Conservation (phyloP, 2,888 invertebrate species). For the Molorchus minor region DNA sequence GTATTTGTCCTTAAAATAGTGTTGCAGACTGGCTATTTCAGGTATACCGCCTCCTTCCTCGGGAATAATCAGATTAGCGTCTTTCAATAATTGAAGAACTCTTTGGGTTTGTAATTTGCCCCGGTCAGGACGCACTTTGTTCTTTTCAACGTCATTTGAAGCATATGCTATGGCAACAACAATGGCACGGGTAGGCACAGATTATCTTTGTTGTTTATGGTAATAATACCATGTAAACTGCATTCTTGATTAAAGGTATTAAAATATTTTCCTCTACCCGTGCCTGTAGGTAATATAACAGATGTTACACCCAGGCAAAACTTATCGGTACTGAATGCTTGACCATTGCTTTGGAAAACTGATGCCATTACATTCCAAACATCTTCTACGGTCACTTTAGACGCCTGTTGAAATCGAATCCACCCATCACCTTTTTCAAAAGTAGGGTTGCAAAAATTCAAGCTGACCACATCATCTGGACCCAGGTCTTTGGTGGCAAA, state of each 20-base stretch:
- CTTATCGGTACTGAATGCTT: neutral
- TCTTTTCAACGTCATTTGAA: neutral
- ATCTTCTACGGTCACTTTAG: neutral
- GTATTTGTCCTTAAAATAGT: too few relatives aligned
- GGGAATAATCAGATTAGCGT: too few relatives aligned
- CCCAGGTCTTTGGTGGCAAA: too few relatives aligned
- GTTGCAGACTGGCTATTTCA: too few relatives aligned
- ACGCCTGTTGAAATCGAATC: neutral
- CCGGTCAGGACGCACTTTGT: neutral
- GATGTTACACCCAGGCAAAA: conserved; percentile 2
- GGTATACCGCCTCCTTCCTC: too few relatives aligned
- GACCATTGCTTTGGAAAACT: neutral
- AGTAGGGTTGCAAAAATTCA: neutral
- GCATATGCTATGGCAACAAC: conserved; percentile 23
- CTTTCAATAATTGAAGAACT: too few relatives aligned
- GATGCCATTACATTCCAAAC: neutral
- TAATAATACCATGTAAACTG: conserved; percentile 28
- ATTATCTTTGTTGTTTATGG: conserved; percentile 32
- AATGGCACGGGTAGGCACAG: conserved; percentile 30
- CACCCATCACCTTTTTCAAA: neutral
- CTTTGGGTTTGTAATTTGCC: too few relatives aligned
- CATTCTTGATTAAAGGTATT: conserved; percentile 27
- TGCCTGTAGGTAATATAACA: neutral
- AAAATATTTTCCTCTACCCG: neutral
- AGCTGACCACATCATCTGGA: neutral